phyloP scores from a whole-genome alignment of 2,113 vertebrate species.

The Regulus satrapa region DNA sequence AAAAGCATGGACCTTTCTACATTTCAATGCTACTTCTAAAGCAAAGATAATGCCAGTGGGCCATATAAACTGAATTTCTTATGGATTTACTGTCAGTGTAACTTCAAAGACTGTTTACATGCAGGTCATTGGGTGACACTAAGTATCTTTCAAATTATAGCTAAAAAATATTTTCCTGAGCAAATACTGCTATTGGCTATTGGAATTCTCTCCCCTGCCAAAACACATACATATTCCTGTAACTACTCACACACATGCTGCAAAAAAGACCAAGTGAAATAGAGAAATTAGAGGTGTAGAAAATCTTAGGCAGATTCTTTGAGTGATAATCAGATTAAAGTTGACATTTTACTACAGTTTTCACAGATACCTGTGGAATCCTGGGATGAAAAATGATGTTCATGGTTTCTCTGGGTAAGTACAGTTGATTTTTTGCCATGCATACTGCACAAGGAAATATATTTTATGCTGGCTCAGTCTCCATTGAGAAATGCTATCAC shows the following conservation, averaged over 20 bases:
- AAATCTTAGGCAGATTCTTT: background rate
- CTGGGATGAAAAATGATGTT: background rate
- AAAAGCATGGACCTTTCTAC: background rate
- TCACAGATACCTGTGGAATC: accelerated
- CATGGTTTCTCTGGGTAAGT: background rate
- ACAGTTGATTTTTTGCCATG: accelerated
- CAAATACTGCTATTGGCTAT: background rate
- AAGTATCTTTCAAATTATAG: background rate
- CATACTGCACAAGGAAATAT: background rate
- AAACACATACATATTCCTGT: background rate
- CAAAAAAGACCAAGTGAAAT: background rate
- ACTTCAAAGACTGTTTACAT: constrained; percentile 17
- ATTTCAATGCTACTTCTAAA: background rate
- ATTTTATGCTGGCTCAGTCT: background rate
- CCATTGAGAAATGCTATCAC: background rate
- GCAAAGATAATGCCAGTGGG: background rate
- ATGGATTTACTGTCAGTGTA: background rate
- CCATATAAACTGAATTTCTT: background rate
- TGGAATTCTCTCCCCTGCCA: background rate
- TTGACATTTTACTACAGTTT: background rate
- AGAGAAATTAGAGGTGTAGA: background rate
- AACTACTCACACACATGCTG: background rate
- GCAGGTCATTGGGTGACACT: background rate
- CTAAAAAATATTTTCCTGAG: background rate
- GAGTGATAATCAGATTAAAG: background rate